Conservation (phyloP, 2,113 vertebrate genomes). For the Dermatemys mawii region DNA sequence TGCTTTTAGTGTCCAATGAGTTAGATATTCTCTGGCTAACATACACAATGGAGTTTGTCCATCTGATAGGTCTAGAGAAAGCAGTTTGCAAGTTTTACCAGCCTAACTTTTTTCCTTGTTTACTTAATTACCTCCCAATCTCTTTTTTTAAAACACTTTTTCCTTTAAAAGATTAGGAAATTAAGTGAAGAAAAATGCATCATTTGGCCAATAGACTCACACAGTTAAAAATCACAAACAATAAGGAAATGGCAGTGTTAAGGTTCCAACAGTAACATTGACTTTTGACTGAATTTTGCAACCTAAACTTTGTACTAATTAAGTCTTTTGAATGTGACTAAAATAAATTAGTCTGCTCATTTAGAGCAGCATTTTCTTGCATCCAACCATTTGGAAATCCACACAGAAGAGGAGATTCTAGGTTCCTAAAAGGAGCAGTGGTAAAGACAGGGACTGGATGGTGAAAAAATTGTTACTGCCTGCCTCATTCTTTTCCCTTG, state of each 20-base stretch:
- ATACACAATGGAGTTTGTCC: background rate
- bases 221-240: slow-evolving; percentile 49
- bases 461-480: background rate
- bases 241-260: slow-evolving; percentile 35
- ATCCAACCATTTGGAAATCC: slow-evolving; percentile 32
- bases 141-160: background rate
- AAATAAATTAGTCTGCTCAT: slow-evolving; percentile 53
- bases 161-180: background rate
- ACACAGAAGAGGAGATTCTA: background rate
- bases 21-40: background rate
- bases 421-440: background rate
- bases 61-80: background rate
- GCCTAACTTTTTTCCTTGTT: background rate
- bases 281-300: slow-evolving; percentile 63
- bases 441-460: background rate
- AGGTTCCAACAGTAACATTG: slow-evolving; percentile 70
- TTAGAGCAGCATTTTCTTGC: slow-evolving; percentile 21
- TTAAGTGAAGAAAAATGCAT: slow-evolving; percentile 3
- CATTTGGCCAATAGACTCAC: slow-evolving; percentile 28
- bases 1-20: background rate
- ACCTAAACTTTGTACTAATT: slow-evolving; percentile 66
- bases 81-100: background rate
- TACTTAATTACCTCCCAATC: background rate
- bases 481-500: background rate
- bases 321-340: slow-evolving; percentile 64